Percentiles rank a stretch among this genome's conserved stretches.
phyloP scores from a whole-genome alignment of 1,140 invertebrate species.

The Pteromalus puparum region DNA sequence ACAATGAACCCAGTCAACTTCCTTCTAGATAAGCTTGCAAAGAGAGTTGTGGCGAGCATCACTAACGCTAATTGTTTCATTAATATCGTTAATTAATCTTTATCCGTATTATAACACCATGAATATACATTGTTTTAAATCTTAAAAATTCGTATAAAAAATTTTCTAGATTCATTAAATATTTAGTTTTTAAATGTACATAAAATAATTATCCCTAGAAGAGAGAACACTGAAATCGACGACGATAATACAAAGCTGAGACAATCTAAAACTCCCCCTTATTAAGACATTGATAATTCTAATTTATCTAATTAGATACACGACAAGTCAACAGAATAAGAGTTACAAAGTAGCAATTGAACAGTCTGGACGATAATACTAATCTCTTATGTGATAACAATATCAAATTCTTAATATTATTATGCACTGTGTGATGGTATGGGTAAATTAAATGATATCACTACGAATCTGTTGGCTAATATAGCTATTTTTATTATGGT shows the following conservation, averaged over 20 bases:
- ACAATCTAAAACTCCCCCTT: not conserved
- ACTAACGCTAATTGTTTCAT: not conserved
- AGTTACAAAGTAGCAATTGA: slow-evolving; percentile 5
- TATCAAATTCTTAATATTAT: not conserved
- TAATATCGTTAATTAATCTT: not conserved
- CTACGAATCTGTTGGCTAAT: no score
- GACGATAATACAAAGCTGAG: not conserved
- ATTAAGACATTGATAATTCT: slow-evolving; percentile 1
- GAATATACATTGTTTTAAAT: not conserved
- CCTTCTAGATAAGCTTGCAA: not conserved
- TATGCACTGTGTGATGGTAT: not conserved
- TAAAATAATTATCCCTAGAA: not conserved
- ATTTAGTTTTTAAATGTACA: not conserved
- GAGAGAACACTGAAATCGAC: not conserved
- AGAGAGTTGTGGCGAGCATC: not conserved
- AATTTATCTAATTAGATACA: slow-evolving; percentile 36
- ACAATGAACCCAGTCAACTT: not conserved
- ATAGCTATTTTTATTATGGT: no score
- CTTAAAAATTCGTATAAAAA: not conserved
- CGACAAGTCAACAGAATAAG: slow-evolving; percentile 17
- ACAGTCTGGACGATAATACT: slow-evolving; percentile 37
- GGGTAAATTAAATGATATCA: slow-evolving; percentile 21
- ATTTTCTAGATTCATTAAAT: not conserved
- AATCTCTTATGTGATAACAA: slow-evolving; percentile 18
- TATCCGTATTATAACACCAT: no score